Base-by-base conservation (phyloP, 1,140 invertebrate genomes). In the Drosophila kepulauana region DNA sequence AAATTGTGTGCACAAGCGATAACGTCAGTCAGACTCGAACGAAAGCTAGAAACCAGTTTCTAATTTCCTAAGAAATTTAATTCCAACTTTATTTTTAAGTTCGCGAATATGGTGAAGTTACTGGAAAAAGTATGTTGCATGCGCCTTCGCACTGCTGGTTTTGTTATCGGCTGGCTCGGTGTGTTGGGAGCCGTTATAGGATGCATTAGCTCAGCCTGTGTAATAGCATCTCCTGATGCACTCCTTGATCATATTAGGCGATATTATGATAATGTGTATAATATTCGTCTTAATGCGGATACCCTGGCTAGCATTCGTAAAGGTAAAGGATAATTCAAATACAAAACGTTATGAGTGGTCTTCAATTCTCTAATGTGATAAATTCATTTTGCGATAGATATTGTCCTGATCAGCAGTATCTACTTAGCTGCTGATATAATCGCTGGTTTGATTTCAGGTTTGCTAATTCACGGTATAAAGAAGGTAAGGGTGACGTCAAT, bases 91-190 rank as follows among this genome's bases (percentile, higher is more conserved):
- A 41, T 7, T 43, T n/a, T 43, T 13, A 1, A n/a, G 3, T 43
- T 43, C n/a, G 5, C 6, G 11, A 38, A 38, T 10, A 38, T 16
- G 7, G 7, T 16, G 11, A 82, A 76, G 57, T 87, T 81, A 74
- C 25, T 90, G 66, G 54, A 45, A 41, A 67, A 13, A 7, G 54
- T 80, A 0, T 78, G 49, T 16, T 75, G 77, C 33, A 70, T 90
- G 68, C 71, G 82, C 5, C 70, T 91, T 1, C 75, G 72, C 49
- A 91, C 89, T 20, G 78, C 75, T 15, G 89, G 84, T 8, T 48
- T 86, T 5, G 76, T 91, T 0, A 59, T 91, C 10, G 89, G 84
- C 5, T 91, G 84, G 88, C 13, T 91, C 33, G 79, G 79, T 0
- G 16, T 71, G 1, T 30, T 86, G n/a, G 52, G 65, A 80, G 20